Evolutionary conservation across 2,797 vertebrate species (phyloP), one percentile per base, ranked within the genome.

Genomic region (Tiaroga cobitis): DNA sequence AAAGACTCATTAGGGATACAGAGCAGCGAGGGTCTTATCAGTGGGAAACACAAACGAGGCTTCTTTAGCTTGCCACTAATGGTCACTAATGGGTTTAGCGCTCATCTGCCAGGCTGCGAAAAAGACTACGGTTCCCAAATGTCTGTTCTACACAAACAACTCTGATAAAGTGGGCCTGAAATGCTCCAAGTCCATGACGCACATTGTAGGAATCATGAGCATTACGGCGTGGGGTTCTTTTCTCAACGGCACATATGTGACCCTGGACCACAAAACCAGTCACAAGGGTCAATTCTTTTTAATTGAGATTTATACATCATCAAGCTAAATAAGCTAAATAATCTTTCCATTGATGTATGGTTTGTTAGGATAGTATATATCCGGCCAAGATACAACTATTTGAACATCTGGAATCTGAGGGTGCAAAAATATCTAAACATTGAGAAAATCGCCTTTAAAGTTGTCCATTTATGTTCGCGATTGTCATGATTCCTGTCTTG

Each of bases 11-110:
- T 89, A 89, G 77, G 82, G 81, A 74, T 65, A 67, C 67, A 49
- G 80, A 81, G 83, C 68, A 56, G 87, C 84, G 51, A 86, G 80
- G 61, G 86, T 83, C 79, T 91, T 91, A 90, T 90, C 84, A 67
- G 89, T 49, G 54, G 37, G 37, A 84, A 82, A 87, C 88, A 82
- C 88, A 88, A 86, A 82, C 81, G 11, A 85, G 72, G 81, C 75
- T 77, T 82, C 85, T 89, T 87, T 86, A 74, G 85, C 84, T 37
- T 80, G 43, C 82, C 85, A 63, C 88, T 91, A 90, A 91, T 87
- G 87, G 85, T 81, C 76, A 75, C 87, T 92, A 91, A 92, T 91
- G 88, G 89, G 81, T 89, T 85, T 75, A 83, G 68, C 68, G 63
- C 67, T 82, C 63, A 43, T 73, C 86, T 83, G 81, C 84, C 85